A percentile compares a stretch with the other conserved stretches of the same genome.
phyloP scores from a whole-genome alignment of 2,888 invertebrate species.

The Helicoverpa assulta region DNA sequence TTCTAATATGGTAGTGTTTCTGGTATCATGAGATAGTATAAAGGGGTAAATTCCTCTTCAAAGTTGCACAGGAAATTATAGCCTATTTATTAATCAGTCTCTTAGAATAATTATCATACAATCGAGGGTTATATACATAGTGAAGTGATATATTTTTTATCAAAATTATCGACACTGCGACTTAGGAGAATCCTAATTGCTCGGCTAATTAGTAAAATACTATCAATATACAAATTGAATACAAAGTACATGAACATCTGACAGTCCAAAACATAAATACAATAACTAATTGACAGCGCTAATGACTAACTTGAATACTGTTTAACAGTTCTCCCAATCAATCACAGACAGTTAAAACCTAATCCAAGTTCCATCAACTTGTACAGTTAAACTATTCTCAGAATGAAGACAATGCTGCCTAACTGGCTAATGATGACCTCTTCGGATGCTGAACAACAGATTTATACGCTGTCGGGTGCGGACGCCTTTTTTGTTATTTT shows the following conservation, averaged over 20 bases:
- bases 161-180: too few relatives aligned
- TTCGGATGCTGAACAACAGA: conserved; percentile 23
- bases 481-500: too few relatives aligned
- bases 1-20: neutral
- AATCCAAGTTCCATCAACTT: conserved; percentile 44
- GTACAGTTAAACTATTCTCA: conserved; percentile 34
- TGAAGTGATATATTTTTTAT: too few relatives aligned
- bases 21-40: too few relatives aligned
- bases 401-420: conserved; percentile 21
- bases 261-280: conserved; percentile 7
- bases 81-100: too few relatives aligned
- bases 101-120: too few relatives aligned
- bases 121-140: too few relatives aligned
- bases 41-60: too few relatives aligned
- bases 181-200: too few relatives aligned
- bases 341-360: conserved; percentile 36
- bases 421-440: conserved; percentile 33
- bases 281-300: conserved; percentile 33
- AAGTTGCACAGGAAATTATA: too few relatives aligned
- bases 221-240: neutral
- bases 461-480: too few relatives aligned
- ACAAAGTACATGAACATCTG: neutral
- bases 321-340: conserved; percentile 32
- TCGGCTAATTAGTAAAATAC: too few relatives aligned
- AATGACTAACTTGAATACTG: conserved; percentile 25